Evolutionary conservation across 2,888 invertebrate genomes (phyloP), one percentile per base, ranked within the genome.

Genomic region (Atrina japonica): DNA sequence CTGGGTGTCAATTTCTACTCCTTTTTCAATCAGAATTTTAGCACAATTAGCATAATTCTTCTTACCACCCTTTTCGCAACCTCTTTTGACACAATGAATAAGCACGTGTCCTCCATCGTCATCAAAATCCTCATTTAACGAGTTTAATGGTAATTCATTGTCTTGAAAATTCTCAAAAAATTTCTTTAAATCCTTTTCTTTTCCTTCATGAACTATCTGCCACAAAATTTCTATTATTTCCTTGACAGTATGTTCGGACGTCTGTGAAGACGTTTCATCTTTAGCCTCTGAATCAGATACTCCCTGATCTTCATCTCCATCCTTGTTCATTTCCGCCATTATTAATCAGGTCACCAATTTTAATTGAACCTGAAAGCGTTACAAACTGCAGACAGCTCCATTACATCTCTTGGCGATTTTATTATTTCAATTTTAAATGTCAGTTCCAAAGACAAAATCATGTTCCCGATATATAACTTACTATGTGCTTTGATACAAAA

Each of bases 51-150:
- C 68, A 18, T 66, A 75, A 60, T 80, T 80, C 60, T 73, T 77
- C 2, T 79, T 77, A n/a, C 65, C 59, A 3, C 74, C 76, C 45
- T 76, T 69, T 41, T 76, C 77, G 40, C 77, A 64, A 11, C 81
- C 76, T 41, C 67, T 70, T 58, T 80, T 80, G 29, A 78, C 77
- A 66, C 82, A 81, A 29, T 76, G 68, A 21, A 77, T 73, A 7
- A 82, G 53, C 14, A 76, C 63, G 40, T 80, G 77, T 3, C 80
- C 78, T 14, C 82, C 82, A 43, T 79, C 81, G 23, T 76, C 75
- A 30, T 83, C 83, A 27, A 72, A 76, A 1, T 80, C 76, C 7
- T 76, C 76, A 30, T 80, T 76, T 3, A 45, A 56, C 40, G 55
- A 64, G 52, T 82, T 77, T n/a, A 80, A 41, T 9, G 75, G 67